Evolutionary conservation across 2,113 vertebrate species (phyloP).

Genomic region (Mastomys coucha): DNA sequence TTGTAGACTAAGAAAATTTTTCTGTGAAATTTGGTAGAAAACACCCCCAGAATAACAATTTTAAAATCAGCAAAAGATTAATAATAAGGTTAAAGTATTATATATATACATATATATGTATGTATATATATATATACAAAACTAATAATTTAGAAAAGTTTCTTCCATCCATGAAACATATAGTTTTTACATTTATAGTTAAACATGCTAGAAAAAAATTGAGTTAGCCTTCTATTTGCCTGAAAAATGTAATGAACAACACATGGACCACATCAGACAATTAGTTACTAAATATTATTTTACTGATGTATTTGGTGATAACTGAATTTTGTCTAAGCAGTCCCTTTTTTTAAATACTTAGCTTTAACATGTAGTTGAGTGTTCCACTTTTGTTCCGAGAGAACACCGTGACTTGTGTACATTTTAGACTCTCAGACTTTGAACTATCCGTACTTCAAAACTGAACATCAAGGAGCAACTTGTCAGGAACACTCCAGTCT

Average conservation of each 20-base stretch:
- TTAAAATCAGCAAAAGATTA: neutral
- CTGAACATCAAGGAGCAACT: neutral
- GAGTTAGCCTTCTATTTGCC: neutral
- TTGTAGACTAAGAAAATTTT: neutral
- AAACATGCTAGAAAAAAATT: neutral
- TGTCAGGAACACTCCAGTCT: neutral
- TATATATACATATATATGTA: neutral
- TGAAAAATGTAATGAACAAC: neutral
- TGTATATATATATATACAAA: too few species aligned
- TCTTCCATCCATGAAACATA: neutral
- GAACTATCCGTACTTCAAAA: neutral
- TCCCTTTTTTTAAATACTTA: neutral
- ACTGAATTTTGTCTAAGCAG: neutral
- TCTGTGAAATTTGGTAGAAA: neutral
- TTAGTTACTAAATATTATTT: neutral
- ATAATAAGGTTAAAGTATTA: neutral
- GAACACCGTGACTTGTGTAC: neutral
- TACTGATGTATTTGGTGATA: neutral
- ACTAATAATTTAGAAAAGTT: neutral
- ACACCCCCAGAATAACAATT: neutral
- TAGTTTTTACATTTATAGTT: neutral
- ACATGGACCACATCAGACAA: neutral
- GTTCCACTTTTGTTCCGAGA: neutral
- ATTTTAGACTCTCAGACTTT: neutral
- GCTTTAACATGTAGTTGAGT: neutral